Evolutionary conservation across 1,140 invertebrate species (phyloP), one percentile per base, ranked within the genome.

Genomic region (Nephila pilipes): DNA sequence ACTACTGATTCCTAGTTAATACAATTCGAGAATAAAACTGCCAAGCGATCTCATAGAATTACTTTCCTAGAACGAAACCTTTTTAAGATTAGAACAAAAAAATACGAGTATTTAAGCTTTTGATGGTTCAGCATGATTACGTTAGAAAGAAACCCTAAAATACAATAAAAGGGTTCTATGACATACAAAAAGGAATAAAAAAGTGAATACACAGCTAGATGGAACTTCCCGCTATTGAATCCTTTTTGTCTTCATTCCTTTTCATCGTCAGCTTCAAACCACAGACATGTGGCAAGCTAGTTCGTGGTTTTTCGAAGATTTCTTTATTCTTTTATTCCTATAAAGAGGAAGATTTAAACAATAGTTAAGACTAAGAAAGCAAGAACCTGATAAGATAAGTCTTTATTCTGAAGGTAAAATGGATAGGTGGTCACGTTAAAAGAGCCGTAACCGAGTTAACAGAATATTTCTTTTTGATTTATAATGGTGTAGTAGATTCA

Each of bases 271-370:
- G 32, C 69, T 54, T 25, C 80, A 54, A 55, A 83, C 80, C 80
- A n/a, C 38, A n/a, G 80, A 83, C 80, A 83, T 55, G 25, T 83
- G 80, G 54, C 80, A 83, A 54, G 80, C 25, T 54, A 54, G 80
- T 14, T 83, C 54, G 38, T 83, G 80, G 80, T 55, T 54, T 83
- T 75, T 29, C 69, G 18, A 36, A 16, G 32, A 75, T 75, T 75
- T 75, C 69, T 75, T 75, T 75, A 32, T 75, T 36, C 69, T 75
- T 36, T 75, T 83, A 54, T 38, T 55, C 12, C 80, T 22, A 14
- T n/a, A 38, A 83, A 83, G 46, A 54, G 38, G 80, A 54, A 83
- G 54, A n/a, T 83, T 55, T 83, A 75, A 83, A 83, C 80, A 83
- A 83, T 83, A 55, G 80, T 55, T 54, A 54, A n/a, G 54, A 83